Evolutionary conservation across 2,888 invertebrate genomes (phyloP), one percentile per base, ranked within the genome.

Genomic region (Ptycholaimellus sp.): DNA sequence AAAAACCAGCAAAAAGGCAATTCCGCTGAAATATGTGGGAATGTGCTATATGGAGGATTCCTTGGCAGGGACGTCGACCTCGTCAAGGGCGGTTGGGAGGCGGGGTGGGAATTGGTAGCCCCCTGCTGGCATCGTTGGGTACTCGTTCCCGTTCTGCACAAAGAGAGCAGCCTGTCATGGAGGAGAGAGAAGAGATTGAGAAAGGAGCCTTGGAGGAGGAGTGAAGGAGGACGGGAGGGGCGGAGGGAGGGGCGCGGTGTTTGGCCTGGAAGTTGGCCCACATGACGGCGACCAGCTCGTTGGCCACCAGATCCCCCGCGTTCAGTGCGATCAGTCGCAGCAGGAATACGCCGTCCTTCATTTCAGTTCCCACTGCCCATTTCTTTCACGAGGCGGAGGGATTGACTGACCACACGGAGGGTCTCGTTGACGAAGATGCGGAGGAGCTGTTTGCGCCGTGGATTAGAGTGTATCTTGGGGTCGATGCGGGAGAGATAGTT

Each of bases 361-460:
- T n/a, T n/a, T n/a, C n/a, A n/a, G n/a, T 55, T 52, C 27, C 55
- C 56, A 6, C 54, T 51, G 41, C 56, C 56, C 33, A 46, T 41
- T n/a, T 52, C 46, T 27, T 56, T 44, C 32, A 55, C 41, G 28
- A 50, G 46, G 17, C 52, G 38, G 17, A 54, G 38, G 39, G 55
- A 53, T 6, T 53, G 43, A 1, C 52, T 51, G 40, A 55, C 54
- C 6, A 49, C 44, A 9, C 50, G 42, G 23, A 54, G 45, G 23
- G 48, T 46, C 27, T 47, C 44, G 11, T 41, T 36, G 31, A 54
- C 45, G 40, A 51, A 51, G 22, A 46, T 38, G 14, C 37, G 35
- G 13, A 47, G 35, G n/a, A 39, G 45, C 6, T 40, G 30, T 35
- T 39, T 36, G 33, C 46, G 44, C 16, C 38, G 37, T 7, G 35